Evolutionary conservation across 2,113 vertebrate species (phyloP), one percentile per base, ranked within the genome.

Genomic region (Pseudorasbora parva): DNA sequence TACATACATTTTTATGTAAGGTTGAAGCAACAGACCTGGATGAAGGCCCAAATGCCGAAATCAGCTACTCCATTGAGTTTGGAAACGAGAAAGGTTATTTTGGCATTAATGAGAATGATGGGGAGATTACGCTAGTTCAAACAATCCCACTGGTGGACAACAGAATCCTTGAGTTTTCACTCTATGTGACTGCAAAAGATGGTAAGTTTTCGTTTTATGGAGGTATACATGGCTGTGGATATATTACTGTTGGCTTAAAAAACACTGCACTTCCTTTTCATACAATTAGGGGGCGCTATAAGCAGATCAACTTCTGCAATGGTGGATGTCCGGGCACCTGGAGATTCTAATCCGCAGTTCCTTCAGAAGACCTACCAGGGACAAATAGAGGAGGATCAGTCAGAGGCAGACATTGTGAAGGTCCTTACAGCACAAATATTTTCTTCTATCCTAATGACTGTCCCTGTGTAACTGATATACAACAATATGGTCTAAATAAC

Each of bases 41-140:
- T 85, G 90, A 86, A 3, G 94, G 88, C n/a, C 9, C 33, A 59
- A 96, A 95, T n/a, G 93, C 92, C 19, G 49, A 90, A 62, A 91
- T 95, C 85, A 91, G 72, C 47, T 95, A 94, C 82, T 84, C 51
- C 37, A 92, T 96, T 78, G 86, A 88, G 25, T 93, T 90, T 66
- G 95, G 94, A 76, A 94, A 95, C 85, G 87, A 91, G 14, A 89
- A 92, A 0, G 93, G 37, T n/a, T 89, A 91, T 89, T 95, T 96
- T 88, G 81, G 82, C 77, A 59, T 96, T 0, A 2, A 93, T 78
- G 77, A 85, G 64, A 72, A 84, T 78, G 91, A 88, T n/a, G 95
- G 95, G 47, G 49, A 86, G 82, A 91, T 95, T 85, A 89, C 30
- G n/a, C 78, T 95, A 86, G 89, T 68, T 72, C 90, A 91, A 82